phyloP scores from a whole-genome alignment of 2,888 invertebrate species.

The Ophion obscuratus region DNA sequence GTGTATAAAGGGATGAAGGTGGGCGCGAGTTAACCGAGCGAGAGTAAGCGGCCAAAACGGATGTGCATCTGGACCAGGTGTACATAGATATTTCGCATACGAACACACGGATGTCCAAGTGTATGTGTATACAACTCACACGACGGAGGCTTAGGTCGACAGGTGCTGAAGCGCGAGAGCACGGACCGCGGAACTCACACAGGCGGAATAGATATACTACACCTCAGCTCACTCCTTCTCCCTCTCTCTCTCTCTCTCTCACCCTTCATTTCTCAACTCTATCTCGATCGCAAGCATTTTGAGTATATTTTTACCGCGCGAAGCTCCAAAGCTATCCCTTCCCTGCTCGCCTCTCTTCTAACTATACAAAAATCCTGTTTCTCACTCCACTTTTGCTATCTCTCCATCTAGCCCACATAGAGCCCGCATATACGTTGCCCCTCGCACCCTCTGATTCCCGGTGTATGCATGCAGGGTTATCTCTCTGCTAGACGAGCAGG shows the following conservation, averaged over 20 bases:
- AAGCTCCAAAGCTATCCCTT: constrained; percentile 53
- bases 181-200: constrained; percentile 42
- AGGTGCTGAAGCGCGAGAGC: constrained; percentile 63
- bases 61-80: constrained; percentile 48
- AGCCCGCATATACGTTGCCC: constrained; percentile 40
- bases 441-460: constrained; percentile 61
- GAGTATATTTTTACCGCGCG: constrained; percentile 62
- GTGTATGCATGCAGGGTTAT: constrained; percentile 42
- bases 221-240: neutral
- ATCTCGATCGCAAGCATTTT: constrained; percentile 51
- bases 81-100: constrained; percentile 23
- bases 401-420: constrained; percentile 34
- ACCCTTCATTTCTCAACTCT: constrained; percentile 11
- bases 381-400: constrained; percentile 47
- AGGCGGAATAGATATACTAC: neutral
- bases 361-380: constrained; percentile 36
- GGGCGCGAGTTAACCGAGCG: constrained; percentile 45
- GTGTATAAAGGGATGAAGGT: constrained; percentile 7
- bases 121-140: constrained; percentile 37
- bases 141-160: constrained; percentile 48
- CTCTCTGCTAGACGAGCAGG: constrained; percentile 30
- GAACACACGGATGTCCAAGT: neutral
- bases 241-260: constrained; percentile 6
- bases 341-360: constrained; percentile 39
- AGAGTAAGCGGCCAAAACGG: constrained; percentile 56